Percentiles rank a stretch among this genome's conserved stretches.
Evolutionary conservation across 2,797 vertebrate species (phyloP).

Genomic region (Melanotaenia maccullochi): DNA sequence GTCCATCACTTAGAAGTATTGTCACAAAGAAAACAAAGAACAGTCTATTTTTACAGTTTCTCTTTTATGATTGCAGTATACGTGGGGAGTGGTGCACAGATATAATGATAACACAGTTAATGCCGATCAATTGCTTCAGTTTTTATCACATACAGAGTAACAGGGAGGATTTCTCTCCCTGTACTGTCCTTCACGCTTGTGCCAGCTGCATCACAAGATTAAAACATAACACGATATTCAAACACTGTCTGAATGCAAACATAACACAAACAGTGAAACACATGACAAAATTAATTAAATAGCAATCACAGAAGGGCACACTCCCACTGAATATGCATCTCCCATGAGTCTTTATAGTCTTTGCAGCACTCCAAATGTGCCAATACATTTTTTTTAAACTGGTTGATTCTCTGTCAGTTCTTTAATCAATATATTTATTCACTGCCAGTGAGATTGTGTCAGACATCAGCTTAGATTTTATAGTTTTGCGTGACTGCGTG

Average conservation of each 20-base stretch:
- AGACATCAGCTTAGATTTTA: not conserved
- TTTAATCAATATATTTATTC: not conserved
- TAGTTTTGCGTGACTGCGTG: not conserved
- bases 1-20: not conserved
- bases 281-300: no score
- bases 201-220: not conserved
- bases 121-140: not conserved
- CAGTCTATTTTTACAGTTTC: not conserved
- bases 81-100: not conserved
- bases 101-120: not conserved
- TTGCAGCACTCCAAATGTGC: not conserved
- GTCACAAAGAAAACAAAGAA: not conserved
- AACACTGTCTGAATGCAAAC: not conserved
- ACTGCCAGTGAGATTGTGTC: not conserved
- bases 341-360: not conserved
- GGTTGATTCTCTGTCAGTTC: not conserved
- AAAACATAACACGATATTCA: not conserved
- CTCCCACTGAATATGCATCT: not conserved
- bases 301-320: no score
- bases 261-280: not conserved
- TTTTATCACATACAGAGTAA: not conserved
- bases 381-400: not conserved
- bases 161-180: not conserved
- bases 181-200: not conserved
- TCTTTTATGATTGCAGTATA: not conserved